phyloP scores from a whole-genome alignment of 1,140 invertebrate species.

The Babylonia areolata region DNA sequence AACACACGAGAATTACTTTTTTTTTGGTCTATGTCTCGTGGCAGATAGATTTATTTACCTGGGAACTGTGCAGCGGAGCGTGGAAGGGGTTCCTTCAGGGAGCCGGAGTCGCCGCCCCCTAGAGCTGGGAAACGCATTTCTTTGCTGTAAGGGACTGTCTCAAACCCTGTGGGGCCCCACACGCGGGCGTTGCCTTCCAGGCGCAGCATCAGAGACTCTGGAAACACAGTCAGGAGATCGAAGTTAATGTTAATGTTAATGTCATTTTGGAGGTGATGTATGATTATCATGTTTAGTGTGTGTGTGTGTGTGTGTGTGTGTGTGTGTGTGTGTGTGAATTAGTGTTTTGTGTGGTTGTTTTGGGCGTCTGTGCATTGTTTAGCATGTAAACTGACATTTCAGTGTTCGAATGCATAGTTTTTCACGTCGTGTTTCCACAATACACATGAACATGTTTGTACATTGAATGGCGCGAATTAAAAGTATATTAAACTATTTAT shows the following conservation, averaged over 20 bases:
- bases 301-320: neutral
- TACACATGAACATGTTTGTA: too few species aligned
- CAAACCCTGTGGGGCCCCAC: conserved; percentile 52
- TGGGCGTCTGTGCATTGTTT: neutral
- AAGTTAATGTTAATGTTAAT: too few species aligned
- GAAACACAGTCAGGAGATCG: conserved; percentile 7
- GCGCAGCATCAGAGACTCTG: conserved; percentile 52
- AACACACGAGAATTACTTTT: too few species aligned
- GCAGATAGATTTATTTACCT: too few species aligned
- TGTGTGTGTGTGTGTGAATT: neutral
- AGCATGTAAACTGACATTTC: too few species aligned
- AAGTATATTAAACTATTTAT: too few species aligned
- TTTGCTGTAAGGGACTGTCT: conserved; percentile 54
- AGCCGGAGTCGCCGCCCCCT: conserved; percentile 40
- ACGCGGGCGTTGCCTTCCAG: conserved; percentile 46
- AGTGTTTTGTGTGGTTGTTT: neutral
- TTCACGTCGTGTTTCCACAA: too few species aligned
- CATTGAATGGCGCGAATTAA: too few species aligned
- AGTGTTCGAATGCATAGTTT: too few species aligned
- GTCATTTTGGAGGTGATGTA: too few species aligned
- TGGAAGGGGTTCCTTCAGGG: conserved; percentile 49
- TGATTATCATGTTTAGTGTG: too few species aligned
- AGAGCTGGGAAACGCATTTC: conserved; percentile 47
- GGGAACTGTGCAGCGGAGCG: conserved; percentile 22
- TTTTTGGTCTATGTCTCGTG: too few species aligned